Evolutionary conservation across 2,113 vertebrate genomes (phyloP).

Genomic region (Hypomesus transpacificus): DNA sequence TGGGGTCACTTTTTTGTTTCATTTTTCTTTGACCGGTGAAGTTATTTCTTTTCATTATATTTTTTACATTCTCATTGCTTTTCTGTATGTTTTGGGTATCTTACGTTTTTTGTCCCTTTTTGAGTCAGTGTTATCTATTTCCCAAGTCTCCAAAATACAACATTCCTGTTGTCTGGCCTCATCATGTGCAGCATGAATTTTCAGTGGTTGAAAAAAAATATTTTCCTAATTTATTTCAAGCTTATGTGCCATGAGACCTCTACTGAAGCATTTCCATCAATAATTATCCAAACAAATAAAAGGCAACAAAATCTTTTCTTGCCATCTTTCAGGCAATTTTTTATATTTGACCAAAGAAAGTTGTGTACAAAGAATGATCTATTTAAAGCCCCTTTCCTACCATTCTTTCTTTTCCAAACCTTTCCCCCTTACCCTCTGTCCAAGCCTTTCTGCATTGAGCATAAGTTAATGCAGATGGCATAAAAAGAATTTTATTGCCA

Average conservation of each 20-base stretch:
- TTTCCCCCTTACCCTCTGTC: constrained; percentile 8
- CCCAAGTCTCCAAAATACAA: constrained; percentile 70
- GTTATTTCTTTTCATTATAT: constrained; percentile 1
- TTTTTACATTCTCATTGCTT: constrained; percentile 4
- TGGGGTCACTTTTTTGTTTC: constrained; percentile 33
- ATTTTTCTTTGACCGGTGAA: constrained; percentile 15
- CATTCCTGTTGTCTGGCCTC: constrained; percentile 82
- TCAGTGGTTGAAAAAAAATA: constrained; percentile 77
- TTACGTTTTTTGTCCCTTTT: constrained; percentile 30
- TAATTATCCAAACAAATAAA: constrained; percentile 64
- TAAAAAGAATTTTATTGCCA: constrained; percentile 88
- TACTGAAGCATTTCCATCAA: constrained; percentile 52
- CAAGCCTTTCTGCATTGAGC: constrained; percentile 44
- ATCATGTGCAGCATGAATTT: constrained; percentile 91
- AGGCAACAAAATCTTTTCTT: constrained; percentile 93
- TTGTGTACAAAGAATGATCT: constrained; percentile 81
- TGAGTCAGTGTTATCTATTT: constrained; percentile 60
- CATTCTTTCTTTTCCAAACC: constrained; percentile 6
- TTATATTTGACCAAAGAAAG: constrained; percentile 72
- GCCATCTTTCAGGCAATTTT: constrained; percentile 65
- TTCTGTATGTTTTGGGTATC: constrained; percentile 33
- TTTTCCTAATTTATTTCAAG: constrained; percentile 60
- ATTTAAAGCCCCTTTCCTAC: constrained; percentile 22
- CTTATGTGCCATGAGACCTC: constrained; percentile 60
- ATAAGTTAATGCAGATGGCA: constrained; percentile 76